phyloP scores from a whole-genome alignment of 1,140 invertebrate species.

The Sipha flava region DNA sequence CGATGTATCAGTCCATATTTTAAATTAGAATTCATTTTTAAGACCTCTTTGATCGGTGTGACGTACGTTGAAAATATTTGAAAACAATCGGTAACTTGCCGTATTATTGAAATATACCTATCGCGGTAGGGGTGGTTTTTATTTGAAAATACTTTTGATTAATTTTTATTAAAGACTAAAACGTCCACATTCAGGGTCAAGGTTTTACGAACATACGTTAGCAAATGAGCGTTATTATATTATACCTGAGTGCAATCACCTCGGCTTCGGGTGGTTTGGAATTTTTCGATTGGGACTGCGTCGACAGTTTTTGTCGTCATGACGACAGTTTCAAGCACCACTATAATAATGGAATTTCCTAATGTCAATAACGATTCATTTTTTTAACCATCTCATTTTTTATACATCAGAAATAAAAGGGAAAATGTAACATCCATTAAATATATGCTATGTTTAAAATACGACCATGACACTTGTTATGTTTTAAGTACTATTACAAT shows the following conservation, averaged over 20 bases:
- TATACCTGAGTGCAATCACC: conserved; percentile 12
- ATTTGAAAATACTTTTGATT: neutral
- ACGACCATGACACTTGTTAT: no score
- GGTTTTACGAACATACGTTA: neutral
- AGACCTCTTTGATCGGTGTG: no score
- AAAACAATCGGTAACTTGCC: no score
- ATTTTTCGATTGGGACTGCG: neutral
- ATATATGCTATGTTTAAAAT: neutral
- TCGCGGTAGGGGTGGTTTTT: no score
- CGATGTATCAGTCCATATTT: no score
- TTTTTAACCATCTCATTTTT: neutral
- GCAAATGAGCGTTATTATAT: neutral
- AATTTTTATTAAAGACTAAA: neutral
- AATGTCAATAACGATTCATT: conserved; percentile 1
- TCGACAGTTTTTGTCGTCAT: neutral
- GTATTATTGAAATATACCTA: no score
- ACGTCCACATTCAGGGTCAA: conserved; percentile 8
- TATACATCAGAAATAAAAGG: neutral
- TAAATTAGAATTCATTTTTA: no score
- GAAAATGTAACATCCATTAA: neutral
- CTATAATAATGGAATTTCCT: neutral
- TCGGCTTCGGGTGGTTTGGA: neutral
- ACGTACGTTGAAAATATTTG: no score
- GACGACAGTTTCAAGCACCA: neutral
- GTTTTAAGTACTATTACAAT: no score